These are phyloP conservation scores for Eucidaris tribuloides DNA, from an alignment of 35 echinoderm and acorn worm species.

Conservation along the genomic window DNA sequence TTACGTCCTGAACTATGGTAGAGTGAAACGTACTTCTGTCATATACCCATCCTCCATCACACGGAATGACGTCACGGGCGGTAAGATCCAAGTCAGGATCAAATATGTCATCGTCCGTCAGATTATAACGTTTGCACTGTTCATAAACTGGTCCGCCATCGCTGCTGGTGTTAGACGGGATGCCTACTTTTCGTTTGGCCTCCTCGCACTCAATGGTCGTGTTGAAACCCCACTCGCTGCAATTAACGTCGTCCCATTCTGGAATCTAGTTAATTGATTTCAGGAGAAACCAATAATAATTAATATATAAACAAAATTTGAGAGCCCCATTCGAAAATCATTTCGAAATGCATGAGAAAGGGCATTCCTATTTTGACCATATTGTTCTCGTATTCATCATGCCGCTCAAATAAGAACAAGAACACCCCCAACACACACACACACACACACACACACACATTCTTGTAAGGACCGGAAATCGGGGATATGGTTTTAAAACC, in stretches of 20 bases:
- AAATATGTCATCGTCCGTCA: background rate
- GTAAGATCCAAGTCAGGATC: background rate
- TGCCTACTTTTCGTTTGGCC: background rate
- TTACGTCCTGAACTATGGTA: background rate
- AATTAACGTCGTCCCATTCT: conserved; percentile 7
- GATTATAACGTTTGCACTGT: background rate
- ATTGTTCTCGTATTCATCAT: no score
- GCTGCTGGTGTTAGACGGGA: background rate
- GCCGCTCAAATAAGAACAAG: no score
- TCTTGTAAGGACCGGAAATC: no score
- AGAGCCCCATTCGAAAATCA: no score
- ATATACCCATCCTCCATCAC: conserved; percentile 22
- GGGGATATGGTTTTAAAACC: no score
- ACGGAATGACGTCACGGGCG: background rate
- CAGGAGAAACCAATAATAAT: no score
- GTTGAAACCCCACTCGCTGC: background rate
- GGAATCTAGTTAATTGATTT: no score
- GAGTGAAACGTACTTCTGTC: conserved; percentile 2
- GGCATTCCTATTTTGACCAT: no score
- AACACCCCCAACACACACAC: no score
- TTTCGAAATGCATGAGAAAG: no score
- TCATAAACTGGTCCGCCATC: background rate
- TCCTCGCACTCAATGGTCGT: background rate
- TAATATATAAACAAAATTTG: no score
- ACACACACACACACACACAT: no score